Evolutionary conservation across 2,888 invertebrate species (phyloP), one percentile per base, ranked within the genome.

Genomic region (Cephus rjabovi): DNA sequence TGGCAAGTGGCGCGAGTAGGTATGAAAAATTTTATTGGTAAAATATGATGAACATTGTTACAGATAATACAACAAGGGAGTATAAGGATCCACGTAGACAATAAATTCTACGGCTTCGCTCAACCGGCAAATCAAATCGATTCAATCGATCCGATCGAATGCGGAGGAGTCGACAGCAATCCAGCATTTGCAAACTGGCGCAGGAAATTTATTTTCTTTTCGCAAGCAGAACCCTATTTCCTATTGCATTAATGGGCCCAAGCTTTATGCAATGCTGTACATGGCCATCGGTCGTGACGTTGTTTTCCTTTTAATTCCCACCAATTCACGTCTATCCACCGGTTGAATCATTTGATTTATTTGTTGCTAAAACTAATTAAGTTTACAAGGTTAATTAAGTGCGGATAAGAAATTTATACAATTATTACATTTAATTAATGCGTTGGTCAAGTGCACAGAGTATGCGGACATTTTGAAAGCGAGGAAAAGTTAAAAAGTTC

Each of bases 261-360:
- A 34, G 37, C 23, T 33, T 74, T 74, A 34, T 34, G 74, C 74
- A 74, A 74, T 74, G 74, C 12, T 30, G 34, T 23, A 23, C 71
- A 56, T 23, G 56, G 56, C 23, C 56, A 23, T 56, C 23, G 9
- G 9, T 56, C 56, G 56, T 56, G 56, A 56, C 23, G 56, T 23
- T 56, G 9, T 56, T 40, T 23, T 40, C 15, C 4, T 15, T 23
- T 15, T 40, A 15, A 40, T 40, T 35, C 35, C 12, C 40, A 15
- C 9, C 23, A 9, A 56, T 9, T 23, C 15, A 40, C 40, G 40
- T 40, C 40, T 40, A 40, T 40, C 12, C 37, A 56, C 2, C 31
- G 12, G 31, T 71, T 31, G 71, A 71, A 71, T 71, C 71, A 1
- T 71, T 31, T 33, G 15, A 71, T 12, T 30, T 71, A 31, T 31